Base-by-base conservation (phyloP, 2,888 invertebrate species). In the Pasiphila rectangulata region DNA sequence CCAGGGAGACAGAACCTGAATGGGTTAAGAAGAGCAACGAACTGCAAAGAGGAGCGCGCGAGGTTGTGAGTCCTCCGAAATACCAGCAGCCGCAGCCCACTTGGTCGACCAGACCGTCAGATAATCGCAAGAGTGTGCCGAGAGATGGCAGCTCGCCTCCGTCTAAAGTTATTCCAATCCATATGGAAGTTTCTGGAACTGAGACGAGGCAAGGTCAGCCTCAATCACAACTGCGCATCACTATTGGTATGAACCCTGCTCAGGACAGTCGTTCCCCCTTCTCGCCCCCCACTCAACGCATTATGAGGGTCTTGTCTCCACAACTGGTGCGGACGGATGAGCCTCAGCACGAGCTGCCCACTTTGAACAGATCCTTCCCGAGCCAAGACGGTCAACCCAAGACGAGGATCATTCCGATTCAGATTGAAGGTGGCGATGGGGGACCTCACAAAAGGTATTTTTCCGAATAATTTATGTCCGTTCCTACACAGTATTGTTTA, bases 91-190 rank as follows among this genome's bases (percentile, higher is more conserved):
- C 74, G 0, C 89, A 83, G 47, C 86, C 89, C 0, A 69, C 79
- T 4, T 89, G 89, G 89, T 89, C 84, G 1, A 88, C 86, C 1
- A 64, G 72, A 19, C 89, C 84, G 17, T 89, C 86, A 20, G 87
- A 87, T 32, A 89, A 87, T 49, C 74, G 88, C 16, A 85, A 79
- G 55, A 86, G 87, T 57, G 61, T 89, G 54, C 83, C 89, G 4
- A 72, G 79, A 55, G 87, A 88, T 29, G 67, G 55, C 1, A 69
- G 57, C 39, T 69, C 74, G 48, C 68, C 69, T 16, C 85, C 90
- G 36, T 76, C 83, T 43, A 89, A 91, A 54, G 83, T 93, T 37
- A 91, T 94, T 62, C 94, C 94, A 0, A 91, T 94, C 49, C 92
- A 92, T 67, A 88, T 94, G 68, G 94, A 94, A 69, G 90, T 82